Base-by-base conservation (phyloP, 2,888 invertebrate genomes). In the Parasteatoda lunata region DNA sequence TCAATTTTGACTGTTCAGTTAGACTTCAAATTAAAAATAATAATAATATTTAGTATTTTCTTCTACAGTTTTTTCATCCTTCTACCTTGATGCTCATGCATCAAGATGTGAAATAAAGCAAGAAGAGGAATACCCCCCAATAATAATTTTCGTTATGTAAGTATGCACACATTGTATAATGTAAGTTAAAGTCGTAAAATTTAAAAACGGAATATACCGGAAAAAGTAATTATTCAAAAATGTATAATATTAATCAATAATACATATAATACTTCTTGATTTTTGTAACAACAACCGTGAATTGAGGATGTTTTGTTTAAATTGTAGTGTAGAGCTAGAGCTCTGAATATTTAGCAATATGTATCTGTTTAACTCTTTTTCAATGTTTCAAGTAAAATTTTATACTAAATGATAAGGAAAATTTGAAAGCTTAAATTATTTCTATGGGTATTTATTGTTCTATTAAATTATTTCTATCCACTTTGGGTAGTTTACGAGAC, bases 101-200 rank as follows among this genome's bases (percentile, higher is more conserved):
- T 64, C 51, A 9, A 66, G 84, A 13, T 84, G 84, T 54, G 84
- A 84, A 69, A 6, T 84, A 5, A 78, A 84, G 52, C 30, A 78
- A 51, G 78, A 84, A 7, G 64, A 84, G 13, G 70, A 79, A 7
- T 84, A 79, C 13, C 78, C 84, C 2, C 75, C 75, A 5, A 30
- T 68, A 2, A 84, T 84, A 5, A 79, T 84, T 13, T 13, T 49
- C 51, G 78, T 84, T 0, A 84, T 84, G 84, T 84, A 84, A 84
- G 84, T 84, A 45, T 11, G 15, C 13, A n/a, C 15, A n/a, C 0
- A 6, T 64, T 64, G 30, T 30, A 64, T n/a, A 64, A 64, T 64
- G 0, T n/a, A n/a, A 7, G 13, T 15, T 0, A 15, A 3, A 3
- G 15, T 64, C 7, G 7, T 13, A 64, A 64, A 64, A 6, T 64